These are phyloP conservation scores for Gulo gulo DNA, from an alignment of 2,113 vertebrate species.

Conservation along the genomic window DNA sequence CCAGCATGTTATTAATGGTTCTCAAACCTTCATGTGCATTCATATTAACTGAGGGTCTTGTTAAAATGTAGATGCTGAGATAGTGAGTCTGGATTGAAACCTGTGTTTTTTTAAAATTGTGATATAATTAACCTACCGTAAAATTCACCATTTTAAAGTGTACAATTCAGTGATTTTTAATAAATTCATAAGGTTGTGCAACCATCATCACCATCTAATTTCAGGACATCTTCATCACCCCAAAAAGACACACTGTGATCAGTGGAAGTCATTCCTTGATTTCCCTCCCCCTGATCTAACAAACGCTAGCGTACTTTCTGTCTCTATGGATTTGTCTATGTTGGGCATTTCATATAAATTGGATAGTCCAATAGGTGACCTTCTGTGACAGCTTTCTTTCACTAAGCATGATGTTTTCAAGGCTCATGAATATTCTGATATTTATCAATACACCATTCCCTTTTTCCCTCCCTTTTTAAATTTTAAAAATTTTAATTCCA, in stretches of 20 bases:
- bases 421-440: neutral
- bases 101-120: neutral
- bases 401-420: neutral
- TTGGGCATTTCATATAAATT: neutral
- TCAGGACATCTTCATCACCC: neutral
- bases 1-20: neutral
- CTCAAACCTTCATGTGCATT: neutral
- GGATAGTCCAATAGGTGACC: neutral
- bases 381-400: neutral
- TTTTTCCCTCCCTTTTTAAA: neutral
- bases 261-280: neutral
- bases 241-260: neutral
- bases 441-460: neutral
- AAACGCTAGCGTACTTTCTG: neutral
- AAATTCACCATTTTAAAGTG: neutral
- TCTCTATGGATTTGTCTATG: neutral
- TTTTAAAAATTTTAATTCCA: neutral
- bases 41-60: neutral
- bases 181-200: neutral
- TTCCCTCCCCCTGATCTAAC: neutral
- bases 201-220: neutral
- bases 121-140: neutral
- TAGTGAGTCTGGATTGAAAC: neutral
- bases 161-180: neutral
- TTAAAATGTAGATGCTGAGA: neutral